Percentiles rank a stretch among this genome's conserved stretches.
Conservation (phyloP, 2,797 vertebrate genomes). For the Falco rusticolus region DNA sequence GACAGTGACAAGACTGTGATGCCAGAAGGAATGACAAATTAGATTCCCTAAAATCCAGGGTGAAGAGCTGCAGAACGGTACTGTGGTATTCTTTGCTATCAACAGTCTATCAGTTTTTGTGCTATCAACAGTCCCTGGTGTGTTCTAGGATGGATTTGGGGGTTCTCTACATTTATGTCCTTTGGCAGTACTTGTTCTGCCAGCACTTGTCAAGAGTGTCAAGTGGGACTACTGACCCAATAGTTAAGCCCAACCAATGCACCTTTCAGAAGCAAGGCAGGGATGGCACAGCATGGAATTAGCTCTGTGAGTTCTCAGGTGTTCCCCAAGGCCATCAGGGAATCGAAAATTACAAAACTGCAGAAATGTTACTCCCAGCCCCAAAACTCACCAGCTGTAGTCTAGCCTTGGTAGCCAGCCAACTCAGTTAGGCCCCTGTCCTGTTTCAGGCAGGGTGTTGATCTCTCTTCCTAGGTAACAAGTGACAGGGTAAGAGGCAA, state of each 20-base stretch:
- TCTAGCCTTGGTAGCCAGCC: neutral
- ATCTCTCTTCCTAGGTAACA: too few relatives aligned
- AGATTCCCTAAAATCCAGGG: neutral
- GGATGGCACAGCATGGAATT: neutral
- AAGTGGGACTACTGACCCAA: neutral
- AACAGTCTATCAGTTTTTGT: neutral
- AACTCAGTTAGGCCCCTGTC: neutral
- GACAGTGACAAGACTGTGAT: neutral
- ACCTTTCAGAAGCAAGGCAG: neutral
- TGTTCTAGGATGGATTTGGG: neutral
- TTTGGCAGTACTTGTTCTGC: neutral
- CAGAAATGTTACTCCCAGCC: neutral
- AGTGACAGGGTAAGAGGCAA: too few relatives aligned
- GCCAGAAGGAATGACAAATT: neutral
- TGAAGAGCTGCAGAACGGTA: neutral
- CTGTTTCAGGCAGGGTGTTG: neutral
- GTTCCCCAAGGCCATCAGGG: neutral
- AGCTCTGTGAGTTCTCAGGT: neutral
- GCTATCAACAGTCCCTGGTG: rapidly evolving
- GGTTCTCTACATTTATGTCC: neutral
- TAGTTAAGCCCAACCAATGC: neutral
- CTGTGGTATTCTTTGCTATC: neutral
- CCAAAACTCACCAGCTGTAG: neutral
- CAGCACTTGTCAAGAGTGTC: neutral
- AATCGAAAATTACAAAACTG: neutral